Evolutionary conservation across 2,797 vertebrate species (phyloP).

Genomic region (Hemitrygon akajei): DNA sequence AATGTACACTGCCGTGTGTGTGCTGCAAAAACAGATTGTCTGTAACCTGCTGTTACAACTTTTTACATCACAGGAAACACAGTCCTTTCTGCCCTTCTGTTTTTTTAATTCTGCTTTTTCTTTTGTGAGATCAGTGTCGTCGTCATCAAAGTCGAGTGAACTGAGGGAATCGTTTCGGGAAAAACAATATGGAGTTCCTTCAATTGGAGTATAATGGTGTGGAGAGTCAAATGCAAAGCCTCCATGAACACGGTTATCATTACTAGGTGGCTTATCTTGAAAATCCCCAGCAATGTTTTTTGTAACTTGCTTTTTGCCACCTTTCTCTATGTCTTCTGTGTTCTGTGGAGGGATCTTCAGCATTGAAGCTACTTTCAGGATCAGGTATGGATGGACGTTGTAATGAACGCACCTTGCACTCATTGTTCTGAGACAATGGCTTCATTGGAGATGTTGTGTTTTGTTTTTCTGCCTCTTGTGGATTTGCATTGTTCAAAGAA

Average conservation of each 20-base stretch:
- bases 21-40: slow-evolving; percentile 56
- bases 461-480: slow-evolving; percentile 73
- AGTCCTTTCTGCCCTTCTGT: slow-evolving; percentile 66
- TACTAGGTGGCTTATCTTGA: slow-evolving; percentile 63
- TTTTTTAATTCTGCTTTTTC: slow-evolving; percentile 76
- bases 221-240: slow-evolving; percentile 90
- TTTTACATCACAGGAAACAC: slow-evolving; percentile 53
- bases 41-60: slow-evolving; percentile 53
- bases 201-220: slow-evolving; percentile 93
- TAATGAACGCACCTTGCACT: slow-evolving; percentile 63
- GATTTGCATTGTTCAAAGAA: slow-evolving; percentile 59
- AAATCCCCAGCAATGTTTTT: slow-evolving; percentile 63
- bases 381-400: slow-evolving; percentile 55
- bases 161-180: slow-evolving; percentile 94
- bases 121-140: slow-evolving; percentile 78
- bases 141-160: slow-evolving; percentile 95
- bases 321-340: slow-evolving; percentile 52
- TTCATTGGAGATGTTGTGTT: slow-evolving; percentile 92
- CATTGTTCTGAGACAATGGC: slow-evolving; percentile 73
- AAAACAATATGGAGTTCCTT: slow-evolving; percentile 95
- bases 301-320: slow-evolving; percentile 59
- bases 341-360: slow-evolving; percentile 58
- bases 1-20: slow-evolving; percentile 63
- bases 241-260: slow-evolving; percentile 66
- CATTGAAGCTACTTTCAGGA: slow-evolving; percentile 53